phyloP scores from a whole-genome alignment of 2,113 vertebrate genomes.

The Otis tarda region DNA sequence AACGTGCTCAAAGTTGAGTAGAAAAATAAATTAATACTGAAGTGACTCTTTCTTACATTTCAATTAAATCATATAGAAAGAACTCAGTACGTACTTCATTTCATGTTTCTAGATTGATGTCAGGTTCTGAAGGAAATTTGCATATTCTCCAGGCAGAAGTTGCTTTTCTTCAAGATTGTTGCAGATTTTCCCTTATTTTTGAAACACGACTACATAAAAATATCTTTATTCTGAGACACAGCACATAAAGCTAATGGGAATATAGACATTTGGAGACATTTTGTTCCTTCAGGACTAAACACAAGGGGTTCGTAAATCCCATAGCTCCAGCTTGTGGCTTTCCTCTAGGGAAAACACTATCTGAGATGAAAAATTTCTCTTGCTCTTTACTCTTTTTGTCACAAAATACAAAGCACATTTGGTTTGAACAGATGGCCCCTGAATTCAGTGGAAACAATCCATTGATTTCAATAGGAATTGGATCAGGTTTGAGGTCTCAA shows the following conservation, averaged over 20 bases:
- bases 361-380: neutral
- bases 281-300: constrained; percentile 27
- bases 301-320: neutral
- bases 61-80: neutral
- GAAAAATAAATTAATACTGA: neutral
- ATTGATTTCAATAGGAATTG: neutral
- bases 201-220: neutral
- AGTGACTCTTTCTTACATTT: neutral
- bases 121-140: neutral
- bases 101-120: neutral
- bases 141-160: neutral
- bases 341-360: neutral
- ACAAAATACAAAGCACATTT: constrained; percentile 14
- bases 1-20: neutral
- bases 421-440: constrained; percentile 21
- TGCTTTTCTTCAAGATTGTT: neutral
- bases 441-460: neutral
- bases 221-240: neutral
- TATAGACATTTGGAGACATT: neutral
- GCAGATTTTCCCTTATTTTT: neutral
- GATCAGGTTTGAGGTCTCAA: neutral
- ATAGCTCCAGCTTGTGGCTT: constrained; percentile 6
- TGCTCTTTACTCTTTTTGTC: constrained; percentile 1
- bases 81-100: neutral
- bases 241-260: neutral